These are phyloP conservation scores for Babylonia areolata DNA, from an alignment of 1,140 invertebrate species.

Conservation along the genomic window DNA sequence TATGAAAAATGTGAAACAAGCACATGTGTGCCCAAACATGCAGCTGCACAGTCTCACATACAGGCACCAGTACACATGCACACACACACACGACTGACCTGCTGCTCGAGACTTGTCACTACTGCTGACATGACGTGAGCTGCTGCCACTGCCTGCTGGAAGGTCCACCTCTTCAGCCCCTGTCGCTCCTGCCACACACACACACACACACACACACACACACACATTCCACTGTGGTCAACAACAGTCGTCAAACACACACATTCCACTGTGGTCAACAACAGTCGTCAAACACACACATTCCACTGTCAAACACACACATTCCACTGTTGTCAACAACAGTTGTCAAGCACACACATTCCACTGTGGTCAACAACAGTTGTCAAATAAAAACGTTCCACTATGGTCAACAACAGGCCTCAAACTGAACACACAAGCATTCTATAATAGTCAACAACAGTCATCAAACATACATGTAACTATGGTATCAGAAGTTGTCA, in stretches of 20 bases:
- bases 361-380: background rate
- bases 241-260: background rate
- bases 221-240: background rate
- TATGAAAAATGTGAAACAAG: too few species aligned
- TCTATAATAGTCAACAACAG: background rate
- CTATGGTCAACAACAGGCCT: background rate
- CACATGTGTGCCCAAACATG: too few species aligned
- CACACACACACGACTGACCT: background rate
- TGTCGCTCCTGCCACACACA: background rate
- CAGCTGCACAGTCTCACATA: too few species aligned
- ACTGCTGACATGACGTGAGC: background rate
- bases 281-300: background rate
- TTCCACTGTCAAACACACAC: background rate
- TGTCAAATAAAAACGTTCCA: background rate
- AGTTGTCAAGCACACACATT: background rate
- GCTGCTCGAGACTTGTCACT: background rate
- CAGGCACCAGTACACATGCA: too few species aligned
- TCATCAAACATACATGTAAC: too few species aligned
- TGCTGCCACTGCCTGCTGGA: slow-evolving; percentile 13
- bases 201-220: background rate
- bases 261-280: background rate
- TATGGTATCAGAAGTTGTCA: too few species aligned
- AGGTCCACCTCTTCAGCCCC: slow-evolving; percentile 4
- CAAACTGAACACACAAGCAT: background rate
- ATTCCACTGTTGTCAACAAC: background rate